phyloP scores from a whole-genome alignment of 2,113 vertebrate genomes.

The Coregonus clupeaformis region DNA sequence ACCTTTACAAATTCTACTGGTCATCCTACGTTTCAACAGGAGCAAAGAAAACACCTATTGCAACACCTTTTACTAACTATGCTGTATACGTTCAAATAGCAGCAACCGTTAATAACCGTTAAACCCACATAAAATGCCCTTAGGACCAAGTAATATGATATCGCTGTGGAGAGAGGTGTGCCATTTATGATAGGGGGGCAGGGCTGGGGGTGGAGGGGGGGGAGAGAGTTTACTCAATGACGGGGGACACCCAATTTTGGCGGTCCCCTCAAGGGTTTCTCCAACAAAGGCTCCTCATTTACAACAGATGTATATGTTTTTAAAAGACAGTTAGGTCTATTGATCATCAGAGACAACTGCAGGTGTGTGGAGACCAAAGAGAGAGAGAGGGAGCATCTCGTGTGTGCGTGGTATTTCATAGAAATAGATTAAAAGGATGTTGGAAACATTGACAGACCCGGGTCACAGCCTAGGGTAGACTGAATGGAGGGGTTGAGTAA shows the following conservation, averaged over 20 bases:
- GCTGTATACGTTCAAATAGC: not conserved
- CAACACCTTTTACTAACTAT: not conserved
- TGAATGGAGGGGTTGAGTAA: conserved; percentile 47
- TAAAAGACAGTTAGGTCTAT: conserved; percentile 44
- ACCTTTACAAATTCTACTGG: no score
- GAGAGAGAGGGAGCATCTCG: conserved; percentile 1
- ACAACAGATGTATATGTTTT: conserved; percentile 55
- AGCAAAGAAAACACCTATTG: no score
- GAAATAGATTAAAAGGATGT: conserved; percentile 9
- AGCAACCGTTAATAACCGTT: not conserved
- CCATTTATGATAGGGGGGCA: conserved; percentile 10
- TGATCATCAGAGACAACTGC: conserved; percentile 46
- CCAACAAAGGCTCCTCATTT: conserved; percentile 60
- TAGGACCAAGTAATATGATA: conserved; percentile 61
- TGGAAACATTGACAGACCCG: no score
- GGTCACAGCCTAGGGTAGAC: conserved; percentile 31
- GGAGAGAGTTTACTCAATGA: not conserved
- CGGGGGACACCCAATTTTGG: conserved; percentile 45
- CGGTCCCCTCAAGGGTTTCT: conserved; percentile 54
- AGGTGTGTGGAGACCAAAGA: conserved; percentile 48
- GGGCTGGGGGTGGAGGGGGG: conserved; percentile 24
- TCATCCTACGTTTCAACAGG: no score
- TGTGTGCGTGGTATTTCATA: conserved; percentile 22
- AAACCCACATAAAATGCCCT: conserved; percentile 26
- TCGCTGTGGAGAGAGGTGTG: conserved; percentile 53